Evolutionary conservation across 2,113 vertebrate species (phyloP).

Genomic region (Cyprinodon tularosa): DNA sequence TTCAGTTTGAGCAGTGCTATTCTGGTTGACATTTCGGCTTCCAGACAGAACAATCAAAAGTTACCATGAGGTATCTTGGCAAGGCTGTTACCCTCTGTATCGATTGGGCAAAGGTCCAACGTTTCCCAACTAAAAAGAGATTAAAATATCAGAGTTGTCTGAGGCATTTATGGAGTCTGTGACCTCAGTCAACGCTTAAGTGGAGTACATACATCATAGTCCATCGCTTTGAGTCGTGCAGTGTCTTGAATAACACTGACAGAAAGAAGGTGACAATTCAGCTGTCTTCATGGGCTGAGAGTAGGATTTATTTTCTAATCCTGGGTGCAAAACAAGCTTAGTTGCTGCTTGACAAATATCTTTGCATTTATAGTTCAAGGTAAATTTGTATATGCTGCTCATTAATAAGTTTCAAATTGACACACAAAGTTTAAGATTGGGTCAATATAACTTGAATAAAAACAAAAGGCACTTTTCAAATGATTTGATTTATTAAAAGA

Average conservation of each 20-base stretch:
- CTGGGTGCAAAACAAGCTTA: constrained; percentile 58
- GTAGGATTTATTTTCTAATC: constrained; percentile 19
- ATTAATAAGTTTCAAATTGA: background rate
- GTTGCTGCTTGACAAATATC: constrained; percentile 55
- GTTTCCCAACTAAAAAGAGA: constrained; percentile 79
- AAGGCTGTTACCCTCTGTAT: constrained; percentile 75
- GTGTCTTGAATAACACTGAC: constrained; percentile 63
- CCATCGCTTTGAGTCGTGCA: constrained; percentile 68
- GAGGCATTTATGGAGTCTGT: constrained; percentile 81
- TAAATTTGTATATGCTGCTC: background rate
- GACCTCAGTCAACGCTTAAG: constrained; percentile 80
- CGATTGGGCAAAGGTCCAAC: constrained; percentile 79
- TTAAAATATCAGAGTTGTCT: constrained; percentile 82
- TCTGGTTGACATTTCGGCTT: constrained; percentile 68
- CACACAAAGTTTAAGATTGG: background rate
- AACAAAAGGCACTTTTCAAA: background rate
- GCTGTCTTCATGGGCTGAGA: constrained; percentile 36
- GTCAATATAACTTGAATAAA: background rate
- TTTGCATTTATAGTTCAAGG: constrained; percentile 24
- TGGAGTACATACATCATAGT: constrained; percentile 84
- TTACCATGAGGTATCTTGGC: constrained; percentile 73
- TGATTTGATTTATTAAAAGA: background rate
- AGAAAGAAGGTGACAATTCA: constrained; percentile 43
- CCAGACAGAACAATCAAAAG: constrained; percentile 73
- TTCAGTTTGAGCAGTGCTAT: constrained; percentile 47